Conservation (phyloP, 2,113 vertebrate species). For the Stercorarius parasiticus region DNA sequence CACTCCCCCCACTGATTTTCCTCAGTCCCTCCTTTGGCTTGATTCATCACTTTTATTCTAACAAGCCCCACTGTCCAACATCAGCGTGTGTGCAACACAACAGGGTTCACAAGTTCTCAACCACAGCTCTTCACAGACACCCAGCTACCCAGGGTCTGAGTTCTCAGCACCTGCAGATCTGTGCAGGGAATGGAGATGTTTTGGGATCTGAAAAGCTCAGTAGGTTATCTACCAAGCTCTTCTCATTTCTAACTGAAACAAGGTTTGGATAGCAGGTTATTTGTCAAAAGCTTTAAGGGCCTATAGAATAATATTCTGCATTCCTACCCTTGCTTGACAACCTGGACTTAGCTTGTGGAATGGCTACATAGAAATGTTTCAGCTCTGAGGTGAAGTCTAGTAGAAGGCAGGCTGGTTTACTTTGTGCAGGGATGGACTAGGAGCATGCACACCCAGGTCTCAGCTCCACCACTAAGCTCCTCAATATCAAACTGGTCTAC, state of each 20-base stretch:
- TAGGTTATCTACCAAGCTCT: background rate
- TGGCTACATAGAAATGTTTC: background rate
- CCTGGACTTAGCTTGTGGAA: background rate
- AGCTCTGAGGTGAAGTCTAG: background rate
- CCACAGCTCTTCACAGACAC: background rate
- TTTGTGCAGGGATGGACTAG: background rate
- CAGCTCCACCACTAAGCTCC: background rate
- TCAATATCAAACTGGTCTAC: background rate
- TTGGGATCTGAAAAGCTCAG: background rate
- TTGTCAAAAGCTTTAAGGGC: background rate
- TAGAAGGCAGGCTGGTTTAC: background rate
- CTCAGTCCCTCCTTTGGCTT: background rate
- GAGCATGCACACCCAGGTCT: background rate
- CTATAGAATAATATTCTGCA: background rate
- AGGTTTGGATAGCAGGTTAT: background rate
- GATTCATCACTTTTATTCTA: background rate
- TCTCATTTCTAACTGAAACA: background rate
- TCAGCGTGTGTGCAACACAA: background rate
- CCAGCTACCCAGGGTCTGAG: background rate
- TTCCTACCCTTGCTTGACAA: background rate
- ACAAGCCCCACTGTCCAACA: background rate
- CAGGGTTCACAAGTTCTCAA: background rate
- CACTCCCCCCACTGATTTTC: background rate
- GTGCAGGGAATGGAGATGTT: background rate
- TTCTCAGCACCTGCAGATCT: background rate